Conservation (phyloP, 2,888 invertebrate species). For the Teleogryllus oceanicus region DNA sequence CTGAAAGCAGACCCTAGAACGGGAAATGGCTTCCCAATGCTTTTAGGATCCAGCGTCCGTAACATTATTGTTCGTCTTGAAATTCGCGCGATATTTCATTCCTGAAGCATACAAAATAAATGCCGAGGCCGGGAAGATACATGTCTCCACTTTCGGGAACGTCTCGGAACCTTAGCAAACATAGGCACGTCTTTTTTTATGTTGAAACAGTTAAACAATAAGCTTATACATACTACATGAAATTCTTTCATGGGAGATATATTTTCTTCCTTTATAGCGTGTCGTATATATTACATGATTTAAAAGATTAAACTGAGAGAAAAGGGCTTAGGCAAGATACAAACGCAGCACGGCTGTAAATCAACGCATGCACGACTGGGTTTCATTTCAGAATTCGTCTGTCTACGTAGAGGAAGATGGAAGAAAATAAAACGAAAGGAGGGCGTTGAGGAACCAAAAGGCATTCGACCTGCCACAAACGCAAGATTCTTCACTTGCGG, state of each 20-base stretch:
- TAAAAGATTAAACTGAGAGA: slow-evolving; percentile 18
- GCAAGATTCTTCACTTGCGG: too few species aligned
- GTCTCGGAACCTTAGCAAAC: slow-evolving; percentile 18
- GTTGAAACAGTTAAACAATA: slow-evolving; percentile 18
- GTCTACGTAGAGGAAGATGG: background rate
- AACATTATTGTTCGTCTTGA: slow-evolving; percentile 5
- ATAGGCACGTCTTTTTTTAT: background rate
- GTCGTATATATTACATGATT: slow-evolving; percentile 18
- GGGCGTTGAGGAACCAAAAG: background rate
- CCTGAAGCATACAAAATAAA: slow-evolving; percentile 18
- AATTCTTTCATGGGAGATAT: slow-evolving; percentile 9
- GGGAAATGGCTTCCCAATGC: background rate
- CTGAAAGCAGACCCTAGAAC: background rate
- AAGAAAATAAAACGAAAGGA: background rate
- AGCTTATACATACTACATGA: slow-evolving; percentile 18
- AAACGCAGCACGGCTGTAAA: background rate
- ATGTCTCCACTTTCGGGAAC: background rate
- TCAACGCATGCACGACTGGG: slow-evolving; percentile 2
- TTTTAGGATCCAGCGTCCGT: background rate
- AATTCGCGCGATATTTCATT: background rate
- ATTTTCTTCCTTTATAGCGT: slow-evolving; percentile 18
- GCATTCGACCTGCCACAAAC: too few species aligned
- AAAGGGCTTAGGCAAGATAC: slow-evolving; percentile 18
- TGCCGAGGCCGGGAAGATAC: background rate
- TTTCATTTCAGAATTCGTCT: slow-evolving; percentile 4